Percentiles rank a stretch among this genome's conserved stretches.
Conservation (phyloP, 2,113 vertebrate genomes). For the Quiscalus mexicanus region DNA sequence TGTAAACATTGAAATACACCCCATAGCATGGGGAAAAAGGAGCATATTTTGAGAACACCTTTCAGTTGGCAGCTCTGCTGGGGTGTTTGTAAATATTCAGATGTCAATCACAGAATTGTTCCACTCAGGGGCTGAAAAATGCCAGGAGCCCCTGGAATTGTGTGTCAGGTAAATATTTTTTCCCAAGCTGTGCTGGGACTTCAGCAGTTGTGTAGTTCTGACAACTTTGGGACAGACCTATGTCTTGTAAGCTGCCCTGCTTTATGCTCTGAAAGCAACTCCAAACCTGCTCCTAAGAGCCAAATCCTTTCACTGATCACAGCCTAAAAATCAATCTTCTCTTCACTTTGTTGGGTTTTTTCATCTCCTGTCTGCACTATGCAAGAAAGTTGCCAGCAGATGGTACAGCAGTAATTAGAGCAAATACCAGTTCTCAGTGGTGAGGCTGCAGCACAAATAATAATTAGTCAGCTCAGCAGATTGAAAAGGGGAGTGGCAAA, state of each 20-base stretch:
- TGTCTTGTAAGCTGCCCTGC: not conserved
- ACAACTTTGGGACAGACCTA: not conserved
- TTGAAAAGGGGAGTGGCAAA: not conserved
- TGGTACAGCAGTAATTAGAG: conserved; percentile 2
- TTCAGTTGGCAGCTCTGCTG: not conserved
- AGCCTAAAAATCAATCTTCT: not conserved
- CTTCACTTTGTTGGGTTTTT: not conserved
- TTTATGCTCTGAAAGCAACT: not conserved
- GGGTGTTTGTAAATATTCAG: not conserved
- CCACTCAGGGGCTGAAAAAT: not conserved
- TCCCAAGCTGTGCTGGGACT: not conserved
- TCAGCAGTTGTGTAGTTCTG: not conserved
- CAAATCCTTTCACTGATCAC: not conserved
- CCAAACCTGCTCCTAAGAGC: not conserved
- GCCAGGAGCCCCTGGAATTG: not conserved
- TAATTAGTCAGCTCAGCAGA: not conserved
- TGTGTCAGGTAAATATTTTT: not conserved
- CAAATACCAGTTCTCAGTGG: not conserved
- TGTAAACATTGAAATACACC: not conserved
- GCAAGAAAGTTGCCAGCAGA: not conserved
- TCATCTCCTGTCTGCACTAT: not conserved
- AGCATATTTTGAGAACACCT: not conserved
- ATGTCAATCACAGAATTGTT: not conserved
- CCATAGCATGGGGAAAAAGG: accelerated
- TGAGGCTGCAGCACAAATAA: not conserved